phyloP scores from a whole-genome alignment of 2,113 vertebrate genomes.

The Bujurquina vittata region DNA sequence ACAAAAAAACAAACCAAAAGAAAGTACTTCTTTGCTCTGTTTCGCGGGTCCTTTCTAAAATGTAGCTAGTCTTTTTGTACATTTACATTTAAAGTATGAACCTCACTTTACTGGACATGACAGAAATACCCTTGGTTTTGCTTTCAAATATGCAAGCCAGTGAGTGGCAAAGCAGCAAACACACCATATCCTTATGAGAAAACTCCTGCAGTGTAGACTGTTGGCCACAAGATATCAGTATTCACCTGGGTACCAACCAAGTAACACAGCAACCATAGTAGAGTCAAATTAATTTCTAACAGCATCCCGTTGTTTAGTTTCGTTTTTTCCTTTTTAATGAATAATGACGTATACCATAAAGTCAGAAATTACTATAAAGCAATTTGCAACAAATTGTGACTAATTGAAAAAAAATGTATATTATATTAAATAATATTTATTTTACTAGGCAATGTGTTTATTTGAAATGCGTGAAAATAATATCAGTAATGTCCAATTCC shows the following conservation, averaged over 20 bases:
- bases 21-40: not conserved
- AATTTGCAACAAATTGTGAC: not conserved
- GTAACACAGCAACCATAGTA: not conserved
- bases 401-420: not conserved
- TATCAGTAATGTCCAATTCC: not conserved
- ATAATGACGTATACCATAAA: not conserved
- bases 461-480: not conserved
- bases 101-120: not conserved
- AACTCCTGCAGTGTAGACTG: constrained; percentile 1
- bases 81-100: not conserved
- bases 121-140: not conserved
- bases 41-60: too few species aligned
- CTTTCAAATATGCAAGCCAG: not conserved
- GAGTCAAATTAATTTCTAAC: not conserved
- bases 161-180: not conserved
- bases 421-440: not conserved
- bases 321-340: not conserved
- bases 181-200: not conserved
- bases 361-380: not conserved
- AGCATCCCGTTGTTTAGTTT: not conserved
- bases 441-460: not conserved
- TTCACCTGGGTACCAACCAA: not conserved
- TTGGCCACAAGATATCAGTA: constrained; percentile 62
- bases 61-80: not conserved
- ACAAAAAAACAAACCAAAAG: too few species aligned